A percentile compares a stretch with the other conserved stretches of the same genome.
Evolutionary conservation across 37 sponge, comb jelly and placozoan species (phyloP).

Genomic region (Beroe forskalii): DNA sequence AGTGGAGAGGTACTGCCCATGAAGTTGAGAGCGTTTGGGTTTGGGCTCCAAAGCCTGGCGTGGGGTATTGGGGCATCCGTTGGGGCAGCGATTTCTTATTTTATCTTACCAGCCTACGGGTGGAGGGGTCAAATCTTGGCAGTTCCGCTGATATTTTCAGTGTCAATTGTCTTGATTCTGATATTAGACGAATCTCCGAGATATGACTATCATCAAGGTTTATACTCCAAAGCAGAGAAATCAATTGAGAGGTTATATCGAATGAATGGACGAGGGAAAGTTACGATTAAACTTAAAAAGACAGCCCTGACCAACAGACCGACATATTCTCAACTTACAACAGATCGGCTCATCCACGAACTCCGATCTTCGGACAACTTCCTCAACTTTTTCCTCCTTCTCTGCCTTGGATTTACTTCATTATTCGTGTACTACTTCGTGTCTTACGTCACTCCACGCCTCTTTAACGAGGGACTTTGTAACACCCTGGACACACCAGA

Average conservation of each 20-base stretch:
- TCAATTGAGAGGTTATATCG: not conserved
- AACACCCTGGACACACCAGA: not conserved
- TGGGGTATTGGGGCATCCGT: not conserved
- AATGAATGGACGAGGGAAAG: not conserved
- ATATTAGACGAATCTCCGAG: not conserved
- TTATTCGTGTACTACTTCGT: not conserved
- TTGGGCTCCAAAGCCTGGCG: not conserved
- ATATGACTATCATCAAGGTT: not conserved
- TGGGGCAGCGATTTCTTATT: not conserved
- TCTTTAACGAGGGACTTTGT: not conserved
- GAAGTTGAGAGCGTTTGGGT: not conserved
- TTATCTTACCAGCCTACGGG: not conserved
- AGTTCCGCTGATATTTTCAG: not conserved
- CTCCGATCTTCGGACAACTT: not conserved
- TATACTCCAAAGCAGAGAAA: not conserved
- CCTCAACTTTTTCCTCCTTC: not conserved
- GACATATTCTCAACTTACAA: not conserved
- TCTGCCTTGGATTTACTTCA: not conserved
- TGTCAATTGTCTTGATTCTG: not conserved
- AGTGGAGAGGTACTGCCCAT: not conserved
- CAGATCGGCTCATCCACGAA: not conserved
- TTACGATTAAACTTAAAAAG: not conserved
- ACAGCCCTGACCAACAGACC: not conserved
- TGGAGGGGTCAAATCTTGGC: not conserved
- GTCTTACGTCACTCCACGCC: not conserved